A percentile compares a stretch with the other conserved stretches of the same genome.
These are phyloP conservation scores for Lymantria dispar DNA, from an alignment of 2,888 invertebrate species.

Conservation along the genomic window DNA sequence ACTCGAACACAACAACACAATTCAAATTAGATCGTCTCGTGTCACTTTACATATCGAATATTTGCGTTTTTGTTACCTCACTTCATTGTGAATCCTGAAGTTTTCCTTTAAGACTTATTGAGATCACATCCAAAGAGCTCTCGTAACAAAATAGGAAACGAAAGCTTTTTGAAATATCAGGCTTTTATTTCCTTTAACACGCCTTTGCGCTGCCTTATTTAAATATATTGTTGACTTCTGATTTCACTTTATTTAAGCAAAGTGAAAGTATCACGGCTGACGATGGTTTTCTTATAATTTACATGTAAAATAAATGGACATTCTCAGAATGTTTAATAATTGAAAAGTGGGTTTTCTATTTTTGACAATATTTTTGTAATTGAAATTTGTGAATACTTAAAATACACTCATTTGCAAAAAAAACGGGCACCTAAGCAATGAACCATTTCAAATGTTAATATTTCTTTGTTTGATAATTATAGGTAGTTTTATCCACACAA, in stretches of 20 bases:
- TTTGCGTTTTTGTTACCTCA: conserved; percentile 27
- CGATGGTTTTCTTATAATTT: neutral
- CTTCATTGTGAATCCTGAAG: conserved; percentile 25
- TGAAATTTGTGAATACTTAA: no score
- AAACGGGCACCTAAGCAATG: no score
- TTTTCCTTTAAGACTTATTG: conserved; percentile 32
- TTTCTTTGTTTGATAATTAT: no score
- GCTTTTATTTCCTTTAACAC: conserved; percentile 19
- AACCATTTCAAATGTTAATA: no score
- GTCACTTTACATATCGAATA: conserved; percentile 28
- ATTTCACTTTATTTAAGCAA: conserved; percentile 17
- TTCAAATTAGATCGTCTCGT: conserved; percentile 36
- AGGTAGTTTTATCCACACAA: no score
- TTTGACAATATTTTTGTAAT: no score
- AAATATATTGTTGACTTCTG: conserved; percentile 29
- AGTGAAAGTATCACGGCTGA: conserved; percentile 1
- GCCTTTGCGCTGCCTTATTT: conserved; percentile 16
- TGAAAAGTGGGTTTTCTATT: no score
- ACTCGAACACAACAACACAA: conserved; percentile 32
- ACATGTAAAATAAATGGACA: neutral
- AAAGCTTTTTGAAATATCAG: conserved; percentile 26
- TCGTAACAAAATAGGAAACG: conserved; percentile 20
- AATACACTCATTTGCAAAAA: no score
- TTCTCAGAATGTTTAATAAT: no score
- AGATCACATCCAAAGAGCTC: conserved; percentile 29